A percentile compares a stretch with the other conserved stretches of the same genome.
Conservation (phyloP, 2,888 invertebrate species). For the Heliconius erato region DNA sequence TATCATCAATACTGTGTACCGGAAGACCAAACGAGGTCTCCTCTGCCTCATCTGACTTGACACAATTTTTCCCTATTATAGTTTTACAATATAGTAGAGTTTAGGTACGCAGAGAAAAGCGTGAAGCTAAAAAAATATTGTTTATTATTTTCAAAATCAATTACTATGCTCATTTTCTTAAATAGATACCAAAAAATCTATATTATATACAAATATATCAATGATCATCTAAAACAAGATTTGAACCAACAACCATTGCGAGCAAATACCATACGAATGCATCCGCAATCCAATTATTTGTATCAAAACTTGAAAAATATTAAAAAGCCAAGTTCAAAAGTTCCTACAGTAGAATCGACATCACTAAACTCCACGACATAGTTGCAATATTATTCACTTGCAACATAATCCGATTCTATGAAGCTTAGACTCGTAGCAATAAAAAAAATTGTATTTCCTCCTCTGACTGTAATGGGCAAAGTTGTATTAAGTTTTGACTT, state of each 20-base stretch:
- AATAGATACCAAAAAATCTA: background rate
- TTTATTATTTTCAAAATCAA: too few species aligned
- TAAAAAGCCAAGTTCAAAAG: background rate
- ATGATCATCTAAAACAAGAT: background rate
- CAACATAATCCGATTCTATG: constrained; percentile 19
- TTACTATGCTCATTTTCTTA: background rate
- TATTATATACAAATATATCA: background rate
- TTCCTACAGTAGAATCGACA: background rate
- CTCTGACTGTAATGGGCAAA: constrained; percentile 42
- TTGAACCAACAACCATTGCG: background rate
- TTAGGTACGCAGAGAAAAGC: too few species aligned
- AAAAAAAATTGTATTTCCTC: constrained; percentile 45
- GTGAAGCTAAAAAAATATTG: too few species aligned
- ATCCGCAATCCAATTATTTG: background rate
- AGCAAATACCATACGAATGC: background rate
- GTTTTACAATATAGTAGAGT: too few species aligned
- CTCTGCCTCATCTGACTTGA: too few species aligned
- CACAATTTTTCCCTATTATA: too few species aligned
- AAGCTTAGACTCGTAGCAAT: constrained; percentile 25
- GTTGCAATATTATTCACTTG: constrained; percentile 28
- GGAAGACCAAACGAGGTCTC: too few species aligned
- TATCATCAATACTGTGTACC: too few species aligned
- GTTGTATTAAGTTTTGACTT: constrained; percentile 48
- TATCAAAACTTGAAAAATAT: background rate
- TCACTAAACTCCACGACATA: constrained; percentile 9